phyloP scores from a whole-genome alignment of 2,113 vertebrate genomes.

The Clarias batrachus region DNA sequence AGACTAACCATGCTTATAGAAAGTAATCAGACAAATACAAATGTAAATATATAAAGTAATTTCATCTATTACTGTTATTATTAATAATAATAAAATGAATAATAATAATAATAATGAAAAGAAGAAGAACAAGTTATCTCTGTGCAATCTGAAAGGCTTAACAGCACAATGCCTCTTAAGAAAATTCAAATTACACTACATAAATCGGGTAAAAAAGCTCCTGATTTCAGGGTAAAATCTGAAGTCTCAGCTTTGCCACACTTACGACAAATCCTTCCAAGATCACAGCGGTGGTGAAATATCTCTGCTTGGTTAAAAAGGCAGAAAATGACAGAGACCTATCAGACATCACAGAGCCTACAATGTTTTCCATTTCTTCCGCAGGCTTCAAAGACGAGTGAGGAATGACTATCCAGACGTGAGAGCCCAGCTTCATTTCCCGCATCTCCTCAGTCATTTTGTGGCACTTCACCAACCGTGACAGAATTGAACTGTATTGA shows the following conservation, averaged over 20 bases:
- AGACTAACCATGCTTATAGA: not conserved
- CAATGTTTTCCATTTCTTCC: conserved; percentile 29
- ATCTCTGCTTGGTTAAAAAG: conserved; percentile 1
- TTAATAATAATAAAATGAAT: not conserved
- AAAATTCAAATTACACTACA: not conserved
- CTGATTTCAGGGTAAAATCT: not conserved
- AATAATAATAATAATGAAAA: not conserved
- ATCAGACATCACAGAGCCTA: not conserved
- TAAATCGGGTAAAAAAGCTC: not conserved
- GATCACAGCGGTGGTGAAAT: not conserved
- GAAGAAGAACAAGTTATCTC: not conserved
- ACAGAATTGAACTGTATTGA: not conserved
- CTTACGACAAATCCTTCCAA: not conserved
- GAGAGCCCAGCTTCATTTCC: not conserved
- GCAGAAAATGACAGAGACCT: not conserved
- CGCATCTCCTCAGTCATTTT: not conserved
- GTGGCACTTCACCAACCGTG: not conserved
- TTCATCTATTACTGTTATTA: not conserved
- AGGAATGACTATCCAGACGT: conserved; percentile 56
- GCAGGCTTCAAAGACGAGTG: conserved; percentile 55
- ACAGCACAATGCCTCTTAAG: not conserved
- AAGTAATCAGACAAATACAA: not conserved
- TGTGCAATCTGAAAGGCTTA: not conserved
- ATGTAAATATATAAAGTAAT: not conserved
- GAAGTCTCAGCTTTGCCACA: not conserved